phyloP scores from a whole-genome alignment of 2,888 invertebrate species.

The Leucophora obtusa region DNA sequence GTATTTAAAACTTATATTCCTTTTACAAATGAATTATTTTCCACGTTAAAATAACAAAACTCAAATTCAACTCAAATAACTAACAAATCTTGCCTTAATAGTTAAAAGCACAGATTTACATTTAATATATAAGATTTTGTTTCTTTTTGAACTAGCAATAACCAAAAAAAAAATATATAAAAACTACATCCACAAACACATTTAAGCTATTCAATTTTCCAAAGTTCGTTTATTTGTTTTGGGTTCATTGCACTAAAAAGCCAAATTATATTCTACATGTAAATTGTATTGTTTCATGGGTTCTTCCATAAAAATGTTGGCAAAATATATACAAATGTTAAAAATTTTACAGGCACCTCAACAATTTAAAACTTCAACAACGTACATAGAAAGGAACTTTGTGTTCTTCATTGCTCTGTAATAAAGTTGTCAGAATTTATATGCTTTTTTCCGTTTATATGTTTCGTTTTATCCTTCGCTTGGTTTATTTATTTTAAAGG shows the following conservation, averaged over 20 bases:
- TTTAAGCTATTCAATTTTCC: slow-evolving; percentile 50
- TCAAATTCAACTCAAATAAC: no score
- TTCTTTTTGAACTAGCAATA: slow-evolving; percentile 21
- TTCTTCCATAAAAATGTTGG: slow-evolving; percentile 35
- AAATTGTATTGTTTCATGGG: slow-evolving; percentile 60
- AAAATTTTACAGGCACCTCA: slow-evolving; percentile 47
- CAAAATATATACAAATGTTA: slow-evolving; percentile 35
- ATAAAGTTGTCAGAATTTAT: slow-evolving; percentile 62
- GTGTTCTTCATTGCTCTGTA: slow-evolving; percentile 45
- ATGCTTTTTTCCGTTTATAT: slow-evolving; percentile 28
- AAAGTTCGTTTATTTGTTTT: slow-evolving; percentile 58
- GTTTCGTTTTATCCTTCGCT: slow-evolving; percentile 41
- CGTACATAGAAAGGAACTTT: slow-evolving; percentile 23
- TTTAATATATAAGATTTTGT: slow-evolving; percentile 32
- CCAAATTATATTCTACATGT: slow-evolving; percentile 61
- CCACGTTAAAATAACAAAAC: no score
- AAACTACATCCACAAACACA: neutral
- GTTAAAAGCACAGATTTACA: slow-evolving; percentile 50
- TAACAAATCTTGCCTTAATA: no score
- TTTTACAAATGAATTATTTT: no score
- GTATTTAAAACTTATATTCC: no score
- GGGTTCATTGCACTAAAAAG: slow-evolving; percentile 62
- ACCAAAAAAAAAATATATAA: slow-evolving; percentile 1
- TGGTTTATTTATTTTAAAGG: slow-evolving; percentile 56
- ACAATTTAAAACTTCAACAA: slow-evolving; percentile 32